Conservation (phyloP, 2,797 vertebrate genomes). For the Phalloptychus januarius region DNA sequence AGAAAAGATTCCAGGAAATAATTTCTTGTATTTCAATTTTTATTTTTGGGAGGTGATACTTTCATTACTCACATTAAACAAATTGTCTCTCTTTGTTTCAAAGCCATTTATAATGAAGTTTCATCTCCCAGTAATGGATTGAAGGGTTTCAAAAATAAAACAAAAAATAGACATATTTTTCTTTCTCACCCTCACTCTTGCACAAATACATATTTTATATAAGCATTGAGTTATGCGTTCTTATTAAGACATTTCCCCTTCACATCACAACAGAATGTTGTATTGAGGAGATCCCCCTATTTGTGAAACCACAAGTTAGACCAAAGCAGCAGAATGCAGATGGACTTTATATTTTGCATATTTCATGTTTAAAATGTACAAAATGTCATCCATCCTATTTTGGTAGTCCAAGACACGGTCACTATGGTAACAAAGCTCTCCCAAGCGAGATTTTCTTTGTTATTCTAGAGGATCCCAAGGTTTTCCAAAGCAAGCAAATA, state of each 20-base stretch:
- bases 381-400: not conserved
- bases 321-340: not conserved
- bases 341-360: not conserved
- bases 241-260: not conserved
- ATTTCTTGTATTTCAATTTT: not conserved
- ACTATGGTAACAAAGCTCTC: not conserved
- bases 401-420: not conserved
- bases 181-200: not conserved
- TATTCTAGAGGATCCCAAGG: not conserved
- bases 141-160: not conserved
- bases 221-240: not conserved
- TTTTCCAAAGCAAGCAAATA: not conserved
- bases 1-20: not conserved
- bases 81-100: not conserved
- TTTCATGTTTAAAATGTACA: not conserved
- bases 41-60: not conserved
- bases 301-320: not conserved
- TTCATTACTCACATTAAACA: not conserved
- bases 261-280: not conserved
- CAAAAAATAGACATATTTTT: not conserved
- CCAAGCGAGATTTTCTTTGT: not conserved
- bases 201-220: not conserved
- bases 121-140: not conserved
- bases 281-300: not conserved
- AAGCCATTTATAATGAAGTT: not conserved